Evolutionary conservation across 2,113 vertebrate genomes (phyloP), one percentile per base, ranked within the genome.

Genomic region (Sorex fumeus): DNA sequence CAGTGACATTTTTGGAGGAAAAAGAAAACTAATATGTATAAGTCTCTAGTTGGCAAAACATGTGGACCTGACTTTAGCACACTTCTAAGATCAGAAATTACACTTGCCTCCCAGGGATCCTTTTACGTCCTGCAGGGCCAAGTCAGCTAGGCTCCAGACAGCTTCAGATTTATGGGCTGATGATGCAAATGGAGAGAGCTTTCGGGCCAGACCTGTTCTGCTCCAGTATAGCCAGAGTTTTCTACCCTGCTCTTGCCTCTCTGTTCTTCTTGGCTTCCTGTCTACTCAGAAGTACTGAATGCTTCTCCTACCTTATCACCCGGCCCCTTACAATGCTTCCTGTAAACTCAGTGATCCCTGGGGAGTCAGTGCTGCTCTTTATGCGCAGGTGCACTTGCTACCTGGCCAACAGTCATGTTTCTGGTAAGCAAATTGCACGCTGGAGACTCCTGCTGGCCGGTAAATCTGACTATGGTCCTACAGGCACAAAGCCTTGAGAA

Each of bases 31-130:
- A 84, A 72, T 8, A 7, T 30, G 34, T 43, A 71, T 43, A 71
- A 71, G 71, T 57, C 47, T 88, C 84, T 40, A 30, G 69, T 66
- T 47, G 67, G 28, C 15, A 80, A 66, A 93, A 86, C 6, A 69
- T 12, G 19, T 13, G 45, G 28, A 12, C 18, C 13, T 67, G 47
- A 30, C n/a, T 79, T 85, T 45, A 40, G 78, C 36, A 74, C 3
- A 71, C 32, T 47, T 72, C 53, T 69, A 77, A 88, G 70, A 45
- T 6, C 15, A 13, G 30, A 32, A 47, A 64, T 53, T 25, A 62
- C 1, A 28, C 28, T 19, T 79, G 45, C 75, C 47, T 32, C 40
- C 82, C 27, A n/a, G 66, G 32, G 10, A 12, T 57, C 84, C 10
- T 70, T 16, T 43, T 43, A 36, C 75, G 19, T 92, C 60, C 86